A percentile compares a stretch with the other conserved stretches of the same genome.
Conservation (phyloP, 2,113 vertebrate species). For the Chunga burmeisteri region DNA sequence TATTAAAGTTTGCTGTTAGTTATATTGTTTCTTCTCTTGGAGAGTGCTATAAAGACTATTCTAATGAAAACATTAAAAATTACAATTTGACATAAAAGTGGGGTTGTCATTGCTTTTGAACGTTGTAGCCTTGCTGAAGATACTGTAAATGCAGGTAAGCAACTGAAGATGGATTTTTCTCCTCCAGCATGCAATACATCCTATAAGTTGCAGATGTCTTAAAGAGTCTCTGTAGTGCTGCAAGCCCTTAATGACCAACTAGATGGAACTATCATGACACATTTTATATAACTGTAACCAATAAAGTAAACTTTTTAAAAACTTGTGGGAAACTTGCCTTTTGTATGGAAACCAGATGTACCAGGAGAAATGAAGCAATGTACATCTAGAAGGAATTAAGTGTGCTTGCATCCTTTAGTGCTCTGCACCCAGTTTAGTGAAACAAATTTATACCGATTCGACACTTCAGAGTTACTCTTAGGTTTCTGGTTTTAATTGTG, state of each 20-base stretch:
- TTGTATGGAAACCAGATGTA: constrained; percentile 21
- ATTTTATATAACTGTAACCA: constrained; percentile 70
- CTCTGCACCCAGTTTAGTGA: not conserved
- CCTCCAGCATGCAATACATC: not conserved
- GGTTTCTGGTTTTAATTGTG: not conserved
- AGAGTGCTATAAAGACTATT: constrained; percentile 85
- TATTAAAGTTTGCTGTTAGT: constrained; percentile 82
- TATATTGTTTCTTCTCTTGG: constrained; percentile 75
- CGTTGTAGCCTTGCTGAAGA: constrained; percentile 42
- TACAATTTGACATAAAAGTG: constrained; percentile 77
- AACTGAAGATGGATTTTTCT: not conserved
- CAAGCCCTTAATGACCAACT: constrained; percentile 51
- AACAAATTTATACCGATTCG: not conserved
- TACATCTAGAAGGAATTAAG: not conserved
- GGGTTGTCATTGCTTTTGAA: constrained; percentile 76
- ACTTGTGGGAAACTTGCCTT: constrained; percentile 56
- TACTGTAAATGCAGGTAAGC: constrained; percentile 37
- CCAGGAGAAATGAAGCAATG: not conserved
- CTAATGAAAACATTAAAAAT: constrained; percentile 90
- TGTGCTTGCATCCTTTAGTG: not conserved
- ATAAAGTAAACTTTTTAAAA: constrained; percentile 63
- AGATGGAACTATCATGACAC: constrained; percentile 3
- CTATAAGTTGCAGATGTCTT: not conserved
- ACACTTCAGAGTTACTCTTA: not conserved
- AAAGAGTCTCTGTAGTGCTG: not conserved